Base-by-base conservation (phyloP, 1,140 invertebrate genomes). In the Ylistrum balloti region DNA sequence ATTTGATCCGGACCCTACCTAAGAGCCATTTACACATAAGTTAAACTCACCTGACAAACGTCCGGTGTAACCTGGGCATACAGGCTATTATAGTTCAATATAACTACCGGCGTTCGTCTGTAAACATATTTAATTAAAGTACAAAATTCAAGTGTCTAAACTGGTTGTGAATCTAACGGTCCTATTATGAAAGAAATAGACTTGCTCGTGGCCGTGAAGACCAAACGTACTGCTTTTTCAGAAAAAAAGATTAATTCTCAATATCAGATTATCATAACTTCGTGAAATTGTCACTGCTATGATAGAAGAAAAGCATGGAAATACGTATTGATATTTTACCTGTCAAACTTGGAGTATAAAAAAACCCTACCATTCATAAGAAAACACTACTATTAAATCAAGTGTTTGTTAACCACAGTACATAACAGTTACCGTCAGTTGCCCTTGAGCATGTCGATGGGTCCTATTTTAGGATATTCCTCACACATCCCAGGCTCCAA, bases 21-120 rank as follows among this genome's bases (percentile, higher is more conserved):
- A 74, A 74, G 56, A 74, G 56, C 56, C 56, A 74, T 74, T 74
- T 74, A 74, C 56, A 74, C 56, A 74, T 74, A n/a, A n/a, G n/a
- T n/a, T 74, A 28, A 28, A 74, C 56, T 74, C 22, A n/a, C 17
- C 17, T 74, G n/a, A 28, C 56, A 74, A 74, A 74, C 17, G 56
- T 74, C 56, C 56, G 56, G 56, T 74, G n/a, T 74, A 28, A 9
- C 3, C 9, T 3, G 5, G 13, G 56, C 28, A 74, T 74, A 74
- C 56, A 74, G 56, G 13, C 56, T 28, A 74, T n/a, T 28, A 74
- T 74, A 74, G 22, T 74, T 74, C 22, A 28, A 3, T 5, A 28
- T 74, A 74, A 74, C 56, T 74, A 74, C 56, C 56, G 2, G 56
- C 28, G 56, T 74, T 74, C 28, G n/a, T 74, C 56, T 74, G n/a